phyloP scores from a whole-genome alignment of 2,797 vertebrate species.

The Pipistrellus nathusii region DNA sequence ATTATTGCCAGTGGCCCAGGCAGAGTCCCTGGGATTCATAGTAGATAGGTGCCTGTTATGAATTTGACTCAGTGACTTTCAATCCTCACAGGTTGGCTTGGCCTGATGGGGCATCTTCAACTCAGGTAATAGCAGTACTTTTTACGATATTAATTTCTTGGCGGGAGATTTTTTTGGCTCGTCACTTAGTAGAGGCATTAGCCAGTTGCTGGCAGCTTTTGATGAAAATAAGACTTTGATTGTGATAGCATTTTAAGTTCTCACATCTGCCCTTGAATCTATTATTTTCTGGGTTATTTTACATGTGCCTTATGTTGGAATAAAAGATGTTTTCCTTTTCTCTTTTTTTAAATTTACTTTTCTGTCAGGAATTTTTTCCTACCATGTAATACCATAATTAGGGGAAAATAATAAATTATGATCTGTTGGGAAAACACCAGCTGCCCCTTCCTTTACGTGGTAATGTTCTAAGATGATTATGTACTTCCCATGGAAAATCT shows the following conservation, averaged over 20 bases:
- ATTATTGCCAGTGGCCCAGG: not conserved
- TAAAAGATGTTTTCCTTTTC: not conserved
- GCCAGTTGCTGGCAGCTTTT: slow-evolving; percentile 20
- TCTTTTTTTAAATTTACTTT: not conserved
- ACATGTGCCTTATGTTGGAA: not conserved
- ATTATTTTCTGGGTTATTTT: slow-evolving; percentile 28
- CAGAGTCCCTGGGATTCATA: not conserved
- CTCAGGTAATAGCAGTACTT: slow-evolving; percentile 62
- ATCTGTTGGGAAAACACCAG: not conserved
- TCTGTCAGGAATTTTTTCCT: not conserved
- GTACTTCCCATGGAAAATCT: not conserved
- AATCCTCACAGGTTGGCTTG: not conserved
- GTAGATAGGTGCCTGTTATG: not conserved
- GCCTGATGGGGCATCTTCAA: slow-evolving; percentile 46
- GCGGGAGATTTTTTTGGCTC: slow-evolving; percentile 33
- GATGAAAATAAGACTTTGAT: slow-evolving; percentile 47
- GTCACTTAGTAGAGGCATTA: slow-evolving; percentile 26
- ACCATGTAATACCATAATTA: not conserved
- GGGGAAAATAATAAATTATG: slow-evolving; percentile 18
- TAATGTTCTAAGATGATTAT: not conserved
- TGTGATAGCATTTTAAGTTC: slow-evolving; percentile 31
- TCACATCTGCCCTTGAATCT: not conserved
- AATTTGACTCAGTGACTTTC: slow-evolving; percentile 19
- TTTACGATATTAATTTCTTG: slow-evolving; percentile 61
- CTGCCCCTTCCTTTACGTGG: not conserved